Evolutionary conservation across 2,797 vertebrate species (phyloP).

Genomic region (Eospalax fontanierii): DNA sequence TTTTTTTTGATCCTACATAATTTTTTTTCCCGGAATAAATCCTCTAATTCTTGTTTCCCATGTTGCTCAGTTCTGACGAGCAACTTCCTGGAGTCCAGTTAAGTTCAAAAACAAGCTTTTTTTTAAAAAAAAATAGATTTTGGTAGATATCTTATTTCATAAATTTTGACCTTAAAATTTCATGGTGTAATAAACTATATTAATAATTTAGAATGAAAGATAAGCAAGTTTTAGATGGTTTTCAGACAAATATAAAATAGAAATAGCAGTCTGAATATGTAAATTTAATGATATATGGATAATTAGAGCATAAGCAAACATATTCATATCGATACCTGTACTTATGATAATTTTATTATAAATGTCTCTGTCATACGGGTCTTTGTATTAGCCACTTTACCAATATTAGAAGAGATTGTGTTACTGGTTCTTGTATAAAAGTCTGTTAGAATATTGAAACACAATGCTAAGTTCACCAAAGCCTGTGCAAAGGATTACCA

Average conservation of each 20-base stretch:
- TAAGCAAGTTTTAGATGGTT: constrained; percentile 43
- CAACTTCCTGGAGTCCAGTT: background rate
- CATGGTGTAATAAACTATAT: background rate
- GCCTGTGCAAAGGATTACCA: background rate
- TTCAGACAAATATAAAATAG: background rate
- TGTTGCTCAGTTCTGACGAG: constrained; percentile 26
- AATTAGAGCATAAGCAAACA: constrained; percentile 6
- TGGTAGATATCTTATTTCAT: background rate
- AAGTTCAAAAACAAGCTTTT: constrained; percentile 54
- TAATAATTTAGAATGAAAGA: constrained; percentile 39
- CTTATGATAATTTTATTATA: background rate
- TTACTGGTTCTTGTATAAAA: background rate
- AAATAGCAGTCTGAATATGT: background rate
- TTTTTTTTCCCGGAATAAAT: background rate
- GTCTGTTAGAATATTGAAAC: constrained; percentile 12
- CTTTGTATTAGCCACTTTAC: constrained; percentile 21
- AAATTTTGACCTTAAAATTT: constrained; percentile 37
- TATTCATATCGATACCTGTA: background rate
- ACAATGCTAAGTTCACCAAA: background rate
- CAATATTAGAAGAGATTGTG: background rate
- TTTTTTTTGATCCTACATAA: constrained; percentile 57
- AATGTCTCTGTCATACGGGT: background rate
- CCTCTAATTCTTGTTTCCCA: background rate
- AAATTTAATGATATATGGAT: background rate
- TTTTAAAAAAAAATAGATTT: background rate